Evolutionary conservation across 1,140 invertebrate genomes (phyloP).

Genomic region (Drosophila orosa): DNA sequence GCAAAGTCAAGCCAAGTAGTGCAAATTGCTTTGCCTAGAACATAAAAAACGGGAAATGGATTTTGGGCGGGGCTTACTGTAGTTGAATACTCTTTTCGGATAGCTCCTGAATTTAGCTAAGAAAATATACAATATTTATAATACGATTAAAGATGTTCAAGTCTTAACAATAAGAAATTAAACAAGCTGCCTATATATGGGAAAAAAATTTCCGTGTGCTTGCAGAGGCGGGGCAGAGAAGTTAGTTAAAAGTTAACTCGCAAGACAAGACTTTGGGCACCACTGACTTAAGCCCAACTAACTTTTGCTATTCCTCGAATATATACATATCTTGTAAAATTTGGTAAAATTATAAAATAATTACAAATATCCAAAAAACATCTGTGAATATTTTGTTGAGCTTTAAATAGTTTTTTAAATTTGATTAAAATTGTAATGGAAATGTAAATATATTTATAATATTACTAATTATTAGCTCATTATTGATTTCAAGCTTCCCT

Average conservation of each 20-base stretch:
- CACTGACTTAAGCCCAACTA: no score
- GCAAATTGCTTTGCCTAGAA: conserved; percentile 68
- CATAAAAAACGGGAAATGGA: conserved; percentile 55
- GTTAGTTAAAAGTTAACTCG: no score
- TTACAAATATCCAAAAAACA: neutral
- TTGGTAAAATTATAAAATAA: neutral
- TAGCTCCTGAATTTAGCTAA: neutral
- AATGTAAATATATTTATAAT: neutral
- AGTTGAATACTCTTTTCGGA: conserved; percentile 3
- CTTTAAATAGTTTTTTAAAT: neutral
- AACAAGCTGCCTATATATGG: no score
- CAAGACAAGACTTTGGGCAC: no score
- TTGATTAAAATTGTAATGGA: neutral
- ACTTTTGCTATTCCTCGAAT: neutral
- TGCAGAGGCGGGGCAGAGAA: no score
- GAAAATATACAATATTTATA: neutral
- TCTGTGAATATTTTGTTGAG: neutral
- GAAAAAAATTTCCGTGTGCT: no score
- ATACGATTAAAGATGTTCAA: neutral
- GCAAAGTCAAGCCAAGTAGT: conserved; percentile 49
- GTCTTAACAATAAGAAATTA: no score
- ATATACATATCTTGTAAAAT: neutral
- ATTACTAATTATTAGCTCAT: no score
- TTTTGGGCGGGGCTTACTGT: neutral
- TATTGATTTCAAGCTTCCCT: neutral